These are phyloP conservation scores for Tapera naevia DNA, from an alignment of 2,797 vertebrate genomes.

Conservation along the genomic window DNA sequence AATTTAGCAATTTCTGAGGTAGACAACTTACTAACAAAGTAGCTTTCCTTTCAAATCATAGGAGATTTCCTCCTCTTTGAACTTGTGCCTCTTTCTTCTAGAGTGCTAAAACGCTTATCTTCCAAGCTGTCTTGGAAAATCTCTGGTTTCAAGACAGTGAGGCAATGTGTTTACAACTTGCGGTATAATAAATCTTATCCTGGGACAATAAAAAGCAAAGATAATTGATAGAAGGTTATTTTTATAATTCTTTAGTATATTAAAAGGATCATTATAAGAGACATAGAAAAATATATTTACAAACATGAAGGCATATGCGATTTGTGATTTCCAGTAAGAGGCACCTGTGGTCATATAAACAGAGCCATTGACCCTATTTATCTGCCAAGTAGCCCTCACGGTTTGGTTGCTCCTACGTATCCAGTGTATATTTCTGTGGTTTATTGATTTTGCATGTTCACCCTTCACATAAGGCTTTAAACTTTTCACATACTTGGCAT, in stretches of 20 bases:
- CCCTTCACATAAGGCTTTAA: neutral
- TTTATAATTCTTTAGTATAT: neutral
- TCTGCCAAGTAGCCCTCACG: neutral
- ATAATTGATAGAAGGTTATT: neutral
- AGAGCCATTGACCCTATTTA: neutral
- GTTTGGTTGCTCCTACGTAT: neutral
- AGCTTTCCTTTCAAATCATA: neutral
- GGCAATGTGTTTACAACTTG: neutral
- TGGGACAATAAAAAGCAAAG: neutral
- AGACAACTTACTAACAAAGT: neutral
- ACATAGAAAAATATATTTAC: neutral
- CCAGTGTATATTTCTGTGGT: neutral
- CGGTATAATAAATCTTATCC: neutral
- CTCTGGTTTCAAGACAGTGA: neutral
- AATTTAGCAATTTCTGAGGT: neutral
- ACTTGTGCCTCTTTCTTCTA: neutral
- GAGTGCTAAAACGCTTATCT: neutral
- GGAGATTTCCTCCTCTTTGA: neutral
- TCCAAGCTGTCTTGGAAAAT: neutral
- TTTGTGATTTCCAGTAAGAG: neutral
- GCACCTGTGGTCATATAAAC: neutral
- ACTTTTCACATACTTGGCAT: neutral
- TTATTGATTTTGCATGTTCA: neutral
- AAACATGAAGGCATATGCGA: neutral
- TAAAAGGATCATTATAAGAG: neutral